Percentiles rank a stretch among this genome's conserved stretches.
phyloP scores from a whole-genome alignment of 2,113 vertebrate genomes.

The Ovis aries region DNA sequence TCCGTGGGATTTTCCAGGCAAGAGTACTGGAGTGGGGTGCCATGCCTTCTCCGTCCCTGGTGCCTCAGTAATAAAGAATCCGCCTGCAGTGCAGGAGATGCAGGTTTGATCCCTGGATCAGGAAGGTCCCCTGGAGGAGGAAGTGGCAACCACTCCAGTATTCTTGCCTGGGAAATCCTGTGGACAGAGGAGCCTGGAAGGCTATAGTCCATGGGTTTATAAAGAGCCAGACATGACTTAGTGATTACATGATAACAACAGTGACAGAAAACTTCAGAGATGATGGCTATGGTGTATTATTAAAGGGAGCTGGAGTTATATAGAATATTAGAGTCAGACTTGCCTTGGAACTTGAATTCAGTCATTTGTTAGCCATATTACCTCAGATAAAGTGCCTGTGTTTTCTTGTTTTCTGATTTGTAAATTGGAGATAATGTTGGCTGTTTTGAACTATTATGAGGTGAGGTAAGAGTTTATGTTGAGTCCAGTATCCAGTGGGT shows the following conservation, averaged over 20 bases:
- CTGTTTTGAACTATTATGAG: not conserved
- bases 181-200: not conserved
- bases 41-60: not conserved
- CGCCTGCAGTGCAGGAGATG: not conserved
- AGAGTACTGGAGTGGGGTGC: too few relatives aligned
- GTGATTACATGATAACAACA: not conserved
- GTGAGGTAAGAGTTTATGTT: not conserved
- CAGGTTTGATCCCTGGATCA: not conserved
- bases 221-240: not conserved
- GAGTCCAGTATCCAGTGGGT: not conserved
- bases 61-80: not conserved
- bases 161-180: not conserved
- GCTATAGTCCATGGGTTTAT: not conserved
- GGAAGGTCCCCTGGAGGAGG: not conserved
- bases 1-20: too few relatives aligned
- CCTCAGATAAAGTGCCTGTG: not conserved
- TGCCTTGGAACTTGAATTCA: not conserved
- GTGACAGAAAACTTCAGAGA: not conserved
- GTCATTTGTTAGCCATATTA: not conserved
- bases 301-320: not conserved
- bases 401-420: not conserved
- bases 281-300: not conserved
- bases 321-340: not conserved
- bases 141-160: not conserved
- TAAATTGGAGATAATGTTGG: not conserved